Evolutionary conservation across 1,140 invertebrate species (phyloP), one percentile per base, ranked within the genome.

Genomic region (Tetramorium simillimum): DNA sequence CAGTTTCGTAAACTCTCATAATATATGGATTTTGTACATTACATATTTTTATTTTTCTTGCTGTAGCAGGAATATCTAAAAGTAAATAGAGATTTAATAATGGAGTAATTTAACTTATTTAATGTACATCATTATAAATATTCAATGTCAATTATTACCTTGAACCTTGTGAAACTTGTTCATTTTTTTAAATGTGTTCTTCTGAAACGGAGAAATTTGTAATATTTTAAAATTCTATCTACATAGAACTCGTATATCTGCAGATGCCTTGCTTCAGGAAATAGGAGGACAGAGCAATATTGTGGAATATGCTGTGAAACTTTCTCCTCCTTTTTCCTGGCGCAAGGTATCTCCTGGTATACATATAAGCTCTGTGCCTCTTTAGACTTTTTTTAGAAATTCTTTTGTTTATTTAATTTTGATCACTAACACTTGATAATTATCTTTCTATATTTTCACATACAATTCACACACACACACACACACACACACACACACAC

Each of bases 51-150:
- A 84, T 49, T 62, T 3, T 6, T 18, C 3, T 75, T 14, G 53
- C 53, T 21, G 53, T 84, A 60, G 14, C 0, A 73, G 80, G 69
- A 84, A 84, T 72, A 58, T 28, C 65, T 81, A n/a, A 69, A 81
- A 69, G 2, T 33, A 73, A 46, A 49, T 21, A 46, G 3, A 60
- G 9, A 60, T 60, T 37, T 75, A 16, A 49, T 14, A 60, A 0
- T 24, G 16, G 5, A 33, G 24, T 60, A 0, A 58, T 82, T 69
- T 46, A 7, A 77, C 7, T 46, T 40, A 28, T 46, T 6, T 28
- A 33, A 37, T 1, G 14, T 21, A 40, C 12, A 73, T 70, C n/a
- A 16, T 4, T 67, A 14, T 70, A 81, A 81, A 70, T 78, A 43
- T 21, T 69, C 16, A 56, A 3, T 67, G 18, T 56, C 0, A 70